A percentile compares a stretch with the other conserved stretches of the same genome.
These are phyloP conservation scores for Reinhardtius hippoglossoides DNA, from an alignment of 2,113 vertebrate genomes.

Conservation along the genomic window DNA sequence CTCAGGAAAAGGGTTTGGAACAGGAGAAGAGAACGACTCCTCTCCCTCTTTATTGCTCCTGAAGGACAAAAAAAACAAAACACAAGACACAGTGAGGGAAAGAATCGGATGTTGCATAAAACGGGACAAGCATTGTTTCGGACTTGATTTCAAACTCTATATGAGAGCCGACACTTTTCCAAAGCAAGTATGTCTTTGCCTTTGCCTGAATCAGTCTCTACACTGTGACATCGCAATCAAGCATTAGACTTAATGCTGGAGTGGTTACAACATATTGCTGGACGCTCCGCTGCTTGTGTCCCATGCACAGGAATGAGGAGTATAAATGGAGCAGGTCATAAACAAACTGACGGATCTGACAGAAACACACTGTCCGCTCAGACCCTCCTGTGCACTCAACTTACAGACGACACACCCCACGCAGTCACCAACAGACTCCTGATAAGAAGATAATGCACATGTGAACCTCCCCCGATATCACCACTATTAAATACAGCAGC, in stretches of 20 bases:
- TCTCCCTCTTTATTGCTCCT: slow-evolving; percentile 82
- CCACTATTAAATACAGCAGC: neutral
- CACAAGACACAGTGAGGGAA: slow-evolving; percentile 8
- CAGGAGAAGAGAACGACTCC: slow-evolving; percentile 82
- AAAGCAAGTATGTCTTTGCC: neutral
- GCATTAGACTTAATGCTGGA: neutral
- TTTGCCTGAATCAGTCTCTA: neutral
- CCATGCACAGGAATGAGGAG: slow-evolving; percentile 7
- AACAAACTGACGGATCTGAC: slow-evolving; percentile 18
- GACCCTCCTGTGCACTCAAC: slow-evolving; percentile 24
- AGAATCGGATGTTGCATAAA: neutral
- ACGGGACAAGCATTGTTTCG: neutral
- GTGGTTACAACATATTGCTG: slow-evolving; percentile 4
- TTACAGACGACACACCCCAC: slow-evolving; percentile 44
- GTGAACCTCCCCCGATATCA: slow-evolving; percentile 24
- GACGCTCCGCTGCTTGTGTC: neutral
- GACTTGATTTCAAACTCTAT: neutral
- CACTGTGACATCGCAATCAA: neutral
- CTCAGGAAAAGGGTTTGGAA: slow-evolving; percentile 91
- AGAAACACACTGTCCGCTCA: slow-evolving; percentile 9
- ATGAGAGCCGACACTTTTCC: neutral
- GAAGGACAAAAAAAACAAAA: slow-evolving; percentile 25
- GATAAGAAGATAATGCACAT: slow-evolving; percentile 47
- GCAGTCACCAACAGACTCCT: slow-evolving; percentile 33
- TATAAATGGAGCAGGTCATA: slow-evolving; percentile 37